A percentile compares a stretch with the other conserved stretches of the same genome.
phyloP scores from a whole-genome alignment of 1,140 invertebrate genomes.

The Mylabris phalerata region DNA sequence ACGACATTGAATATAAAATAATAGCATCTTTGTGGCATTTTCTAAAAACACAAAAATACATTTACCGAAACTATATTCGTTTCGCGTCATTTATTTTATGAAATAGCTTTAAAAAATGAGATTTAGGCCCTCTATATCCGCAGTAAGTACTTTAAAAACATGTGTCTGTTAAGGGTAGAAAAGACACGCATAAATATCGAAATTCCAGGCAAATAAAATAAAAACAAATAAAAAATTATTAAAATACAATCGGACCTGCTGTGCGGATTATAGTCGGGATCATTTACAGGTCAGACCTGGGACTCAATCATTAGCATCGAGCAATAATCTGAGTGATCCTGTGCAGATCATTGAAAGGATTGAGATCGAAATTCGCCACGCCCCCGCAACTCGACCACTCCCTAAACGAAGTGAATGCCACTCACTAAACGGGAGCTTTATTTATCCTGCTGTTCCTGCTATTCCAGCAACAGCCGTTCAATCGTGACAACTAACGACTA shows the following conservation, averaged over 20 bases:
- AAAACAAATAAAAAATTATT: no score
- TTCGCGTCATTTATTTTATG: conserved; percentile 39
- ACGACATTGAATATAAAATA: conserved; percentile 31
- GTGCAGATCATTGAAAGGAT: conserved; percentile 22
- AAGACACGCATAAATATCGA: conserved; percentile 26
- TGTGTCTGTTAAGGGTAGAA: conserved; percentile 26
- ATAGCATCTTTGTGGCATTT: conserved; percentile 29
- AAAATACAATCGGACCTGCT: no score
- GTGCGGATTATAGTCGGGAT: neutral
- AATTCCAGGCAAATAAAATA: no score
- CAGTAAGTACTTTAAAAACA: conserved; percentile 27
- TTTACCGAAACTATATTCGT: conserved; percentile 39
- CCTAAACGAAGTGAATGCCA: conserved; percentile 15
- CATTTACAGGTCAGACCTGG: conserved; percentile 6
- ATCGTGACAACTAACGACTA: conserved; percentile 9
- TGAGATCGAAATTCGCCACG: conserved; percentile 17
- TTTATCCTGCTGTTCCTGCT: conserved; percentile 17
- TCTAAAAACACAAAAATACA: conserved; percentile 37
- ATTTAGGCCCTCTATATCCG: conserved; percentile 30
- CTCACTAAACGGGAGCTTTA: conserved; percentile 17
- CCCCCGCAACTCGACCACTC: conserved; percentile 19
- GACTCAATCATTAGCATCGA: conserved; percentile 11
- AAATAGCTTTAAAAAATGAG: conserved; percentile 38
- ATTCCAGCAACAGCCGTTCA: conserved; percentile 15
- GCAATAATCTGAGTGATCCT: conserved; percentile 16